A percentile compares a stretch with the other conserved stretches of the same genome.
phyloP scores from a whole-genome alignment of 2,113 vertebrate genomes.

The Oxyura jamaicensis region DNA sequence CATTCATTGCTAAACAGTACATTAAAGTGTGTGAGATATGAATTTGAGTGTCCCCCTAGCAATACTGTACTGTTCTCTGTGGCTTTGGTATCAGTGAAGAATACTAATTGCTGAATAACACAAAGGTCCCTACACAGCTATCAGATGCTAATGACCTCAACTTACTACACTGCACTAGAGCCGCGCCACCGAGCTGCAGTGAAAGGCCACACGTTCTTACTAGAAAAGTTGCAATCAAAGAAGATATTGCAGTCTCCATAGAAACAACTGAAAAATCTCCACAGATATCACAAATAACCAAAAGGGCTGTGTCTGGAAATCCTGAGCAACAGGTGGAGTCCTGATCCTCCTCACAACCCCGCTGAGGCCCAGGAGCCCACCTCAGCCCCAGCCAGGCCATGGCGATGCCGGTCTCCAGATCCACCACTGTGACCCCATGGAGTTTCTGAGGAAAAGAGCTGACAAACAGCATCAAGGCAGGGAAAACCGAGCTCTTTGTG shows the following conservation, averaged over 20 bases:
- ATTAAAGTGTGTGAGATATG: not conserved
- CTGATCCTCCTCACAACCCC: not conserved
- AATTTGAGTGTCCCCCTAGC: not conserved
- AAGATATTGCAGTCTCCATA: conserved; percentile 21
- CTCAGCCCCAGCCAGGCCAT: accelerated
- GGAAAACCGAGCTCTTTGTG: not conserved
- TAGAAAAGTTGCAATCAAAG: not conserved
- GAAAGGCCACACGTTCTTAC: not conserved
- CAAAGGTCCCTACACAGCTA: not conserved
- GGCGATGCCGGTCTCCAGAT: accelerated
- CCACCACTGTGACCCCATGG: not conserved
- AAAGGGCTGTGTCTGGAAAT: not conserved
- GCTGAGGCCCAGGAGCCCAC: not conserved
- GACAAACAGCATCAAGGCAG: not conserved
- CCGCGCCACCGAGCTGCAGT: not conserved
- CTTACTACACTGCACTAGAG: not conserved
- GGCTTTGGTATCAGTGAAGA: not conserved
- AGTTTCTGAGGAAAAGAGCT: not conserved
- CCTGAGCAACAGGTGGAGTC: not conserved
- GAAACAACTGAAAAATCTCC: conserved; percentile 22
- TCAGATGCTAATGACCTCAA: not conserved
- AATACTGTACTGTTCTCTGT: not conserved
- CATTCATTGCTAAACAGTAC: not conserved
- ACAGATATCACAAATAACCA: not conserved
- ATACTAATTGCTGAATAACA: not conserved